These are phyloP conservation scores for Octodon degus DNA, from an alignment of 2,113 vertebrate species.

Conservation along the genomic window DNA sequence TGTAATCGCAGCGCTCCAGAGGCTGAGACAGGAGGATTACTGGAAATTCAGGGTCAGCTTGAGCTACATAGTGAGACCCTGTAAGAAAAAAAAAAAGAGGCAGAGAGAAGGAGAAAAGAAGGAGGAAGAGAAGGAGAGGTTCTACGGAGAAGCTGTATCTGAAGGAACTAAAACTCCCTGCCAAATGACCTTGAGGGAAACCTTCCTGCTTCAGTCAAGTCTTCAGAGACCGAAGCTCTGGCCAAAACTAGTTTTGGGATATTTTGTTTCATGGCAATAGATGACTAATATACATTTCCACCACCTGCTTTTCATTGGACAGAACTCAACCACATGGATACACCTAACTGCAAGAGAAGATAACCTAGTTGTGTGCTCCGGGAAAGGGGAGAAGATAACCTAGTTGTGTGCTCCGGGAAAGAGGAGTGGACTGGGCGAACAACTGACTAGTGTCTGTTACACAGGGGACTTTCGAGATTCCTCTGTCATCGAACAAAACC, in stretches of 20 bases:
- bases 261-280: background rate
- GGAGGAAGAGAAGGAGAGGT: no score
- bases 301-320: background rate
- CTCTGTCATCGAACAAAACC: background rate
- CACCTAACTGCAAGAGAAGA: background rate
- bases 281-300: background rate
- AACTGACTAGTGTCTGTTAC: background rate
- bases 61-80: background rate
- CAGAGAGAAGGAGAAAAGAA: no score
- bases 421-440: background rate
- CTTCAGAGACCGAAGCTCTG: background rate
- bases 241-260: background rate
- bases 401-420: background rate
- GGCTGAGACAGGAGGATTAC: background rate
- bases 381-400: background rate
- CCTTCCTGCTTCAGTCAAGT: background rate
- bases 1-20: background rate
- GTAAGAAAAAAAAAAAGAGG: background rate
- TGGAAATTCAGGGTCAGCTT: background rate
- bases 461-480: background rate
- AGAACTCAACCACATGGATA: background rate
- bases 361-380: no score
- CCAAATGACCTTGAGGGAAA: background rate
- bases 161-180: background rate
- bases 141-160: background rate